Percentiles rank a stretch among this genome's conserved stretches.
phyloP scores from a whole-genome alignment of 2,888 invertebrate species.

The Dimorphilus gyrociliatus region DNA sequence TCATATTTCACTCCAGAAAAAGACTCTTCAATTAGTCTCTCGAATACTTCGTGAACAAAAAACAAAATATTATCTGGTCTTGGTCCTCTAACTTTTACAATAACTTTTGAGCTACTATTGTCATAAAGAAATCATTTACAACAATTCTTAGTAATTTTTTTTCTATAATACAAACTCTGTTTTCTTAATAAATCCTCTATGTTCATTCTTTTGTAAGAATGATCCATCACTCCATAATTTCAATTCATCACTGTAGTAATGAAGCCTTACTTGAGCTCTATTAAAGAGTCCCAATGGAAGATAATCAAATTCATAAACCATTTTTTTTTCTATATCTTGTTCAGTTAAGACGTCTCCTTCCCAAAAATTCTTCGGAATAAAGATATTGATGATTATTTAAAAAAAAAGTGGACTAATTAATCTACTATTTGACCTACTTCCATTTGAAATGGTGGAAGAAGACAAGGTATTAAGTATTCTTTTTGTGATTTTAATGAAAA shows the following conservation, averaged over 20 bases:
- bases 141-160: too few species aligned
- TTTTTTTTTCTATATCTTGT: constrained; percentile 20
- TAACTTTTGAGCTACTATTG: constrained; percentile 22
- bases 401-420: too few species aligned
- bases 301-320: constrained; percentile 32
- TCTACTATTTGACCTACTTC: too few species aligned
- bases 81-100: constrained; percentile 27
- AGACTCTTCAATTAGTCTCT: constrained; percentile 29
- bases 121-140: too few species aligned
- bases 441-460: constrained; percentile 23
- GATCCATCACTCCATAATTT: constrained; percentile 35
- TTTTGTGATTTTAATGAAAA: constrained; percentile 21
- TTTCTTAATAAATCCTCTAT: constrained; percentile 28
- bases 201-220: constrained; percentile 29
- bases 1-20: constrained; percentile 35
- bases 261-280: constrained; percentile 34
- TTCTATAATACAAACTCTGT: too few species aligned
- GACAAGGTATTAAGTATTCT: constrained; percentile 29
- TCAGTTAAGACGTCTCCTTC: too few species aligned
- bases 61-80: constrained; percentile 33
- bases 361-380: too few species aligned
- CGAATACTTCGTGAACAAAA: constrained; percentile 35
- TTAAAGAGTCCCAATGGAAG: constrained; percentile 36
- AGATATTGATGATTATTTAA: too few species aligned
- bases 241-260: constrained; percentile 28